phyloP scores from a whole-genome alignment of 2,888 invertebrate genomes.

The Leucophenga maculata region DNA sequence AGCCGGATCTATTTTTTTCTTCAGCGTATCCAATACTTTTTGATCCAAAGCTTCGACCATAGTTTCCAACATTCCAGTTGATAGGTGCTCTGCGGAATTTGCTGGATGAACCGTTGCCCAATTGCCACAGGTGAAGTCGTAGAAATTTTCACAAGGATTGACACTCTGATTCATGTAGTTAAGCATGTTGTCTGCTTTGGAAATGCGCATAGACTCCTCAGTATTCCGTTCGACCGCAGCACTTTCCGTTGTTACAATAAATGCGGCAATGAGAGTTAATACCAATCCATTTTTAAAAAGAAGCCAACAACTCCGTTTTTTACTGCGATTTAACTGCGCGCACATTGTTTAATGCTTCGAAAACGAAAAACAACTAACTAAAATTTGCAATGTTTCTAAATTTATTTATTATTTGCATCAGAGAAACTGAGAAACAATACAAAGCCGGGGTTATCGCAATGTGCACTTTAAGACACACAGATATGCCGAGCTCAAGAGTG shows the following conservation, averaged over 20 bases:
- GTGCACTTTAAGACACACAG: not conserved
- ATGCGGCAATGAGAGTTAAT: not conserved
- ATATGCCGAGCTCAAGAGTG: too few species aligned
- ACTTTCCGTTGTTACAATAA: constrained; percentile 4
- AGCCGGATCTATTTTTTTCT: constrained; percentile 24
- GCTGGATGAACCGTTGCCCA: constrained; percentile 58
- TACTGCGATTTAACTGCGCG: too few species aligned
- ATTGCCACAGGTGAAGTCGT: constrained; percentile 67
- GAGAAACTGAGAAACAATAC: not conserved
- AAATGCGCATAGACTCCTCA: constrained; percentile 43
- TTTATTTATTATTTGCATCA: not conserved
- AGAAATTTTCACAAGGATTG: constrained; percentile 67
- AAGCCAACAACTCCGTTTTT: too few species aligned
- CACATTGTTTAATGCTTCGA: constrained; percentile 1
- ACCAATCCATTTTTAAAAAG: constrained; percentile 16
- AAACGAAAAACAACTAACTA: not conserved
- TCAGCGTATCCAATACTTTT: constrained; percentile 51
- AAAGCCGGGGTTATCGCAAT: not conserved
- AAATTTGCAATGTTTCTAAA: not conserved
- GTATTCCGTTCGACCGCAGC: constrained; percentile 32
- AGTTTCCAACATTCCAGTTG: constrained; percentile 61
- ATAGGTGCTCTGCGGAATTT: constrained; percentile 34
- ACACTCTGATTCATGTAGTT: constrained; percentile 57
- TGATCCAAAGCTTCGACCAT: constrained; percentile 52
- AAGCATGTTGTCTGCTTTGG: constrained; percentile 58